A percentile compares a stretch with the other conserved stretches of the same genome.
These are phyloP conservation scores for Onthophagus taurus DNA, from an alignment of 1,140 invertebrate species.

Conservation along the genomic window DNA sequence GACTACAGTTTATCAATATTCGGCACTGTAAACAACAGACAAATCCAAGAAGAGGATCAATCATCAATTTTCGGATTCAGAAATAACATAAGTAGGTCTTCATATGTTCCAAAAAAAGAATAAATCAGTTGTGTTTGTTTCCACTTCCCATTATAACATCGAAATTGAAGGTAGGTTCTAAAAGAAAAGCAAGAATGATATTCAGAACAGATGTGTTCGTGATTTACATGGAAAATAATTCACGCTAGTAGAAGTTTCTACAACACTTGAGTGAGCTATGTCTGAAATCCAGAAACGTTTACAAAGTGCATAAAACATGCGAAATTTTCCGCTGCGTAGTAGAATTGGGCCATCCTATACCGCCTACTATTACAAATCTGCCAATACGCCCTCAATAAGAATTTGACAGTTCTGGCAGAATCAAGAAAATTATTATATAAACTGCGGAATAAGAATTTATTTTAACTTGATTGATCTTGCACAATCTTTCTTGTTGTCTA, in stretches of 20 bases:
- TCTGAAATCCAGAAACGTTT: neutral
- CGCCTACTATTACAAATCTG: no score
- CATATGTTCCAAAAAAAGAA: conserved; percentile 1
- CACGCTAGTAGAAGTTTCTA: neutral
- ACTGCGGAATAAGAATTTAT: no score
- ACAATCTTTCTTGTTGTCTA: no score
- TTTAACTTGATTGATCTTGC: no score
- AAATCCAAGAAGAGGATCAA: neutral
- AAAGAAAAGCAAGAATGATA: neutral
- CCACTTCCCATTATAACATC: no score
- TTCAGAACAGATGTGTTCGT: neutral
- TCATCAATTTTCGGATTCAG: no score
- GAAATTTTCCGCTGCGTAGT: no score
- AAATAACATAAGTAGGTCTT: no score
- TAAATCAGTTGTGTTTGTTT: neutral
- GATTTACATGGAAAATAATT: neutral
- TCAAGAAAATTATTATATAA: no score
- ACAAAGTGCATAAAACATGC: no score
- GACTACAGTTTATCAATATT: conserved; percentile 1
- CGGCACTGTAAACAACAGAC: neutral
- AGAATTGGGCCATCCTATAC: no score
- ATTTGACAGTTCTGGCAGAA: conserved; percentile 1
- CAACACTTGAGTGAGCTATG: neutral
- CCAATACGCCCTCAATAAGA: no score
- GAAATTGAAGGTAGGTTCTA: conserved; percentile 1